phyloP scores from a whole-genome alignment of 1,140 invertebrate genomes.

The Eufriesea mexicana region DNA sequence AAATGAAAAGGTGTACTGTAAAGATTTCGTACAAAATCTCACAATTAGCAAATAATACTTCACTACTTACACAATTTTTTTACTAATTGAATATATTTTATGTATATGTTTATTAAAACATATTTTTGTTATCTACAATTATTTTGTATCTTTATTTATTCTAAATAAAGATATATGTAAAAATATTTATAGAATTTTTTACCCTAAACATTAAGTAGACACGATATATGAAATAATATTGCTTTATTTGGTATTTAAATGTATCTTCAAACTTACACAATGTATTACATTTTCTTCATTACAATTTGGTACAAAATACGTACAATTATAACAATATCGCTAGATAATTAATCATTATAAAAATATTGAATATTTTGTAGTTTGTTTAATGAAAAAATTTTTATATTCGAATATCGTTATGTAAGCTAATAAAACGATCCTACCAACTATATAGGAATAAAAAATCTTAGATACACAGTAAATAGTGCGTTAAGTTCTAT shows the following conservation, averaged over 20 bases:
- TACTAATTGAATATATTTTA: constrained; percentile 21
- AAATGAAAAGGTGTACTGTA: neutral
- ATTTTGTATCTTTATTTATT: constrained; percentile 24
- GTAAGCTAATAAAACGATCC: constrained; percentile 26
- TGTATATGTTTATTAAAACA: constrained; percentile 12
- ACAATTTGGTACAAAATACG: constrained; percentile 37
- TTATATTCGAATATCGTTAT: constrained; percentile 33
- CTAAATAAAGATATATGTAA: constrained; percentile 27
- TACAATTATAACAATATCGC: constrained; percentile 44
- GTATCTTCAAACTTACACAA: constrained; percentile 1
- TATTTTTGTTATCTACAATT: constrained; percentile 45
- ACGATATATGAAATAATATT: constrained; percentile 22
- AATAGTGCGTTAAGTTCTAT: constrained; percentile 1
- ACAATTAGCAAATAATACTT: neutral
- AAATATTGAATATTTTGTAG: constrained; percentile 45
- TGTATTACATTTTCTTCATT: neutral
- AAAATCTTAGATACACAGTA: constrained; percentile 20
- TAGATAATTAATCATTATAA: constrained; percentile 35
- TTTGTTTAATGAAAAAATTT: constrained; percentile 5
- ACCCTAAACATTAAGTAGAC: neutral
- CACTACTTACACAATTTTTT: constrained; percentile 11
- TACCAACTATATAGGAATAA: constrained; percentile 19
- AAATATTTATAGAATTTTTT: neutral
- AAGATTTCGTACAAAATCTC: constrained; percentile 22
- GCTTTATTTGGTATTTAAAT: constrained; percentile 38